These are phyloP conservation scores for Regulus satrapa DNA, from an alignment of 2,113 vertebrate species.

Conservation along the genomic window DNA sequence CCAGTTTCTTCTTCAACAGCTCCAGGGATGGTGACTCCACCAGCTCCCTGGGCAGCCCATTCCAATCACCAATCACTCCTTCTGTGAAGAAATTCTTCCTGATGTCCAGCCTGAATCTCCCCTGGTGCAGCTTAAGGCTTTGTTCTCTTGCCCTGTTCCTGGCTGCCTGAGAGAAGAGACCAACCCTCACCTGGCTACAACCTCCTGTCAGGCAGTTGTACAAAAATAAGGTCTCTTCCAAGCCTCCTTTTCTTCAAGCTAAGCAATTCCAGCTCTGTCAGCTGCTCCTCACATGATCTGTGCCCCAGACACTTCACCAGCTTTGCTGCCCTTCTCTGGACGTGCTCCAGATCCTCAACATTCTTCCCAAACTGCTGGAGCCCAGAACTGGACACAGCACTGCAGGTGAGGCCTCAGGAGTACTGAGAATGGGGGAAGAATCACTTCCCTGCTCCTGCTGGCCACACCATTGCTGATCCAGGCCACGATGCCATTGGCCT, in stretches of 20 bases:
- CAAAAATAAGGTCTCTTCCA: background rate
- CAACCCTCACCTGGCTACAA: fast-evolving
- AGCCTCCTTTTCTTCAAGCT: background rate
- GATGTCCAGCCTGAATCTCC: background rate
- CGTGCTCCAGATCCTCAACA: background rate
- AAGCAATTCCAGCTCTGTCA: background rate
- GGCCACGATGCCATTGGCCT: background rate
- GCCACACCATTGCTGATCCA: background rate
- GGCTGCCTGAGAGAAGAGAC: background rate
- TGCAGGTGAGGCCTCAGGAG: fast-evolving
- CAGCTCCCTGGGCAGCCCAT: background rate
- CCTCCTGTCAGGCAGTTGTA: background rate
- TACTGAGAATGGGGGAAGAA: fast-evolving
- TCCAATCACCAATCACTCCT: background rate
- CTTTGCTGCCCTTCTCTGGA: background rate
- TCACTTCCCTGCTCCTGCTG: background rate
- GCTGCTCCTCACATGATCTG: background rate
- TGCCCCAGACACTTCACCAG: background rate
- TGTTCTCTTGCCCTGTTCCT: background rate
- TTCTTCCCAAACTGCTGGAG: background rate
- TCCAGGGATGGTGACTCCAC: background rate
- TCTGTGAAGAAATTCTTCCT: background rate
- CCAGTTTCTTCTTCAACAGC: background rate
- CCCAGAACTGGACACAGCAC: background rate
- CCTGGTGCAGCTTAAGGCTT: background rate